phyloP scores from a whole-genome alignment of 1,140 invertebrate genomes.

The Sitobion miscanthi region DNA sequence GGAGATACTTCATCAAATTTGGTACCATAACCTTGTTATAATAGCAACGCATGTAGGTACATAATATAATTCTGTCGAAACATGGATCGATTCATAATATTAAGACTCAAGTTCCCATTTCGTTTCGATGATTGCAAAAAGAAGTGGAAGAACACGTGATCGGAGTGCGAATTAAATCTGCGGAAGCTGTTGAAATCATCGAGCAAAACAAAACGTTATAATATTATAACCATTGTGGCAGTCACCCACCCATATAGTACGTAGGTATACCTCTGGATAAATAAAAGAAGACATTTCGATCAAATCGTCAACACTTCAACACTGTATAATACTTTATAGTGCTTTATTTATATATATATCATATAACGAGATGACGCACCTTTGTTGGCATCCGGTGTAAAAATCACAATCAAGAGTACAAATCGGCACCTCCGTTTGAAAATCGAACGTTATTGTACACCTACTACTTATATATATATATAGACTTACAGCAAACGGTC shows the following conservation, averaged over 20 bases:
- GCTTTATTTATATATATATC: neutral
- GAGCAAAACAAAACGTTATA: neutral
- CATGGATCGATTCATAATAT: neutral
- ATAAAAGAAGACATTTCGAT: neutral
- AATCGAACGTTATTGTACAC: neutral
- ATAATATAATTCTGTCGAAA: neutral
- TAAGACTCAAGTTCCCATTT: neutral
- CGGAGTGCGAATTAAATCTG: neutral
- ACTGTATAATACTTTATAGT: neutral
- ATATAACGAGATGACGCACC: neutral
- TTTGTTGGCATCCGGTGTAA: neutral
- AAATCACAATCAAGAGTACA: conserved; percentile 12
- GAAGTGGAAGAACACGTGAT: neutral
- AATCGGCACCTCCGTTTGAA: neutral
- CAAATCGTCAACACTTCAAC: neutral
- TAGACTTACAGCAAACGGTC: neutral
- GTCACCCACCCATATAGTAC: neutral
- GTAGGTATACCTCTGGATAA: neutral
- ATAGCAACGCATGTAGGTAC: neutral
- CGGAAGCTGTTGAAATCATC: neutral
- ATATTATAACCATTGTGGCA: neutral
- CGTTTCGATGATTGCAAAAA: neutral
- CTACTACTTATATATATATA: neutral
- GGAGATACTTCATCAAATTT: too few relatives aligned
- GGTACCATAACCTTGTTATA: neutral